Percentiles rank a stretch among this genome's conserved stretches.
Evolutionary conservation across 1,140 invertebrate genomes (phyloP).

Genomic region (Melipona quadrifasciata): DNA sequence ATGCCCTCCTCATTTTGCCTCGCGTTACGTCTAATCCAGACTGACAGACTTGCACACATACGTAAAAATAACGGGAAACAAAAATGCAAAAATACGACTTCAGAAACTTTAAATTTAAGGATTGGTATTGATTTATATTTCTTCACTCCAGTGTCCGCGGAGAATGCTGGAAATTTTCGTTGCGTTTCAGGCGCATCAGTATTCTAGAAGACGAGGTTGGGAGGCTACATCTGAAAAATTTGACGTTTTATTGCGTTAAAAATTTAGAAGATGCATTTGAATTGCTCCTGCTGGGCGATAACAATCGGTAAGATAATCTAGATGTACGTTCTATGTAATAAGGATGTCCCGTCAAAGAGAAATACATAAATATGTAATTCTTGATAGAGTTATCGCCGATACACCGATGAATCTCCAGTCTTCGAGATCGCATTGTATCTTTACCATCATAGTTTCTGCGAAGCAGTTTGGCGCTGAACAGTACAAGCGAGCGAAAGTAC

Average conservation of each 20-base stretch:
- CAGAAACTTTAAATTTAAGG: no score
- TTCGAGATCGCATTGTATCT: slow-evolving; percentile 87
- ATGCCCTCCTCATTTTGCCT: neutral
- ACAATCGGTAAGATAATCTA: slow-evolving; percentile 79
- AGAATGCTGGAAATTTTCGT: neutral
- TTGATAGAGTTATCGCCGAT: slow-evolving; percentile 83
- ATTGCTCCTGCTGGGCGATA: slow-evolving; percentile 84
- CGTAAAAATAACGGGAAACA: no score
- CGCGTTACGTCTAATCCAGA: no score
- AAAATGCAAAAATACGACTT: no score
- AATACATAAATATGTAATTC: no score
- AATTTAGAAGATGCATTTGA: slow-evolving; percentile 85
- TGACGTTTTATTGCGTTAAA: slow-evolving; percentile 83
- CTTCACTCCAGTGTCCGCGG: no score
- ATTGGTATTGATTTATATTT: no score
- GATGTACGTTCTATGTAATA: neutral
- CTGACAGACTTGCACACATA: no score
- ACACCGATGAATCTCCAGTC: slow-evolving; percentile 87
- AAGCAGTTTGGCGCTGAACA: slow-evolving; percentile 80
- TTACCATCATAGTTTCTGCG: slow-evolving; percentile 84
- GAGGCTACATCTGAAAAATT: slow-evolving; percentile 84
- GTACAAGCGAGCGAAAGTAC: slow-evolving; percentile 84
- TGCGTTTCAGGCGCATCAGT: slow-evolving; percentile 79
- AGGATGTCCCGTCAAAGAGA: neutral
- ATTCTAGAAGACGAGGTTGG: slow-evolving; percentile 84